Base-by-base conservation (phyloP, 2,888 invertebrate genomes). In the Strigamia transsilvanica region DNA sequence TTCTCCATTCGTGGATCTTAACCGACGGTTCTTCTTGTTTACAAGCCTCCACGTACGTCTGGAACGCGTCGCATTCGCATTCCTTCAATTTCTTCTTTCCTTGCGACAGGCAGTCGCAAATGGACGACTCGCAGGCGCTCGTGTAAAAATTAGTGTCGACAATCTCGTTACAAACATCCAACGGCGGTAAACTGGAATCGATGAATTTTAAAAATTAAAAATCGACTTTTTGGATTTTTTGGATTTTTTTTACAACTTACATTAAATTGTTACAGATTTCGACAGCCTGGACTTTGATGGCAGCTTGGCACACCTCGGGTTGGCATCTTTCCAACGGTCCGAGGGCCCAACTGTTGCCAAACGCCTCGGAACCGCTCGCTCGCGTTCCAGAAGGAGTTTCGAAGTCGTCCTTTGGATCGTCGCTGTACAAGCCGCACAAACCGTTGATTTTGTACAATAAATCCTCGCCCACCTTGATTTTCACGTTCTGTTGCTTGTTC, bases 361-460 rank as follows among this genome's bases (percentile, higher is more conserved):
- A 95, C 85, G 93, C 92, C 32, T 90, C 90, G 0, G 92, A 92
- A 78, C 91, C 92, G 81, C 89, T 87, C 0, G 93, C 91, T 1
- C 90, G 86, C 0, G 86, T 86, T 0, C 94, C 94, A 87, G 92
- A 91, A 0, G 94, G 94, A 84, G 91, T 90, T 2, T 92, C 90
- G 80, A 92, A 92, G 86, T 95, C 95, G 87, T 94, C 94, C 73
- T 86, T 85, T 0, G 89, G 85, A 38, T 90, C 88, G 0, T 92
- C 92, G 87, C 94, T 93, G 87, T 91, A 94, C 83, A 91, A 92
- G 1, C 95, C 95, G 86, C 95, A 96, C 12, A 95, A 88, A 0
- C 95, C 95, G 85, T 94, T 93, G 0, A 95, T 92, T 66, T 90
- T 89, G 10, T 91, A 90, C 83, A 89, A 87, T 84, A 92, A 89